A percentile compares a stretch with the other conserved stretches of the same genome.
phyloP scores from a whole-genome alignment of 2,797 vertebrate genomes.

The Lithobates pipiens region DNA sequence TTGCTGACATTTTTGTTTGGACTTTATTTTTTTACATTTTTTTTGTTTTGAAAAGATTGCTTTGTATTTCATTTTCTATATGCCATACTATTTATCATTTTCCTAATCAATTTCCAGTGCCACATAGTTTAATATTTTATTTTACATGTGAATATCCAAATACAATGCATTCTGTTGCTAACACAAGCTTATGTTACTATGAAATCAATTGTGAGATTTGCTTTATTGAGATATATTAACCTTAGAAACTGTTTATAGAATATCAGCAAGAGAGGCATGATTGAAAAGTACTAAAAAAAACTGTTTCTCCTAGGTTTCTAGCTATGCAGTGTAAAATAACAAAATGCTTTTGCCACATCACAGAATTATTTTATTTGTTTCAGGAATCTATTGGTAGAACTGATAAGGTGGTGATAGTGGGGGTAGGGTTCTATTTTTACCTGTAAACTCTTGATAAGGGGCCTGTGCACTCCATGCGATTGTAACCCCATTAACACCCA shows the following conservation, averaged over 20 bases:
- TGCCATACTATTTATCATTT: constrained; percentile 23
- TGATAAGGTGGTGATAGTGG: too few species aligned
- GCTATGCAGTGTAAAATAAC: neutral
- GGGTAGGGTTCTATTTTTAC: too few species aligned
- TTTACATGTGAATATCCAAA: neutral
- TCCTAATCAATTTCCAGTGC: neutral
- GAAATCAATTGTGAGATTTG: constrained; percentile 5
- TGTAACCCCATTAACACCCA: too few species aligned
- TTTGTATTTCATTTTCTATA: neutral
- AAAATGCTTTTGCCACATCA: too few species aligned
- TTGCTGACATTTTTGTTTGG: neutral
- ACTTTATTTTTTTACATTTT: neutral
- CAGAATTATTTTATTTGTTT: too few species aligned
- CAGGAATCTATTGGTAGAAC: too few species aligned
- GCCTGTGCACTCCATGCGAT: too few species aligned
- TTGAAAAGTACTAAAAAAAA: neutral
- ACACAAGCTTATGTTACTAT: neutral
- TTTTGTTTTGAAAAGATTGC: neutral
- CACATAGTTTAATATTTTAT: neutral
- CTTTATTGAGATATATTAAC: neutral
- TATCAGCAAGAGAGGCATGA: neutral
- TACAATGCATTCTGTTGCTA: neutral
- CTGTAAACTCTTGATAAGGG: too few species aligned
- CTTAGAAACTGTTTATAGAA: neutral
- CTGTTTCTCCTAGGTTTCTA: neutral